Conservation (phyloP, 2,113 vertebrate genomes). For the Aldabrachelys gigantea region DNA sequence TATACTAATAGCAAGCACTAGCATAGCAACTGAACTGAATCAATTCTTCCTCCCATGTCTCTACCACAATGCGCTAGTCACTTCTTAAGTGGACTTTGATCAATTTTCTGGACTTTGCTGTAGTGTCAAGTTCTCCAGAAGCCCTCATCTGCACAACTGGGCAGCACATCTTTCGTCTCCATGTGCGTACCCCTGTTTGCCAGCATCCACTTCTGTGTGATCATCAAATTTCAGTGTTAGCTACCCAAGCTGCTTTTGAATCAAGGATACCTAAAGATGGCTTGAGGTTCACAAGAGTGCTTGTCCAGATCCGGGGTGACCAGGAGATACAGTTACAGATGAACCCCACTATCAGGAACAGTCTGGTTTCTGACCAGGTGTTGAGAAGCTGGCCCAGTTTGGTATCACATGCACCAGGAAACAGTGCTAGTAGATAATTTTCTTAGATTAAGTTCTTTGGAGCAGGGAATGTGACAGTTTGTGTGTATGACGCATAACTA, state of each 20-base stretch:
- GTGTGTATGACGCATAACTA: neutral
- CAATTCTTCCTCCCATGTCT: neutral
- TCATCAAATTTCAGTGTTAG: neutral
- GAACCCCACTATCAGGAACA: neutral
- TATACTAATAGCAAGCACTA: accelerated
- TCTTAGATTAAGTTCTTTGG: neutral
- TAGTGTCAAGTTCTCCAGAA: neutral
- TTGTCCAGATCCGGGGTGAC: neutral
- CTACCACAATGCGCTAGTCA: neutral
- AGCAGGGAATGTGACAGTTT: neutral
- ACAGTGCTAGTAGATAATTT: neutral
- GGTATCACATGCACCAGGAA: neutral
- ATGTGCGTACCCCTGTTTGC: neutral
- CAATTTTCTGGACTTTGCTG: neutral
- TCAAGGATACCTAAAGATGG: neutral
- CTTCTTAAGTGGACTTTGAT: neutral
- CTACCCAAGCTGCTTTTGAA: neutral
- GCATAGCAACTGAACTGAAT: neutral
- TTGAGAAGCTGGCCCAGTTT: neutral
- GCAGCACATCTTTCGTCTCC: neutral
- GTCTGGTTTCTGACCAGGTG: neutral
- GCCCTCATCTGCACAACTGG: neutral
- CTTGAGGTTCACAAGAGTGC: neutral
- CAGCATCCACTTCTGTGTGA: neutral
- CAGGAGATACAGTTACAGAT: neutral